Conservation (phyloP, 2,797 vertebrate genomes). For the Spea hammondii region DNA sequence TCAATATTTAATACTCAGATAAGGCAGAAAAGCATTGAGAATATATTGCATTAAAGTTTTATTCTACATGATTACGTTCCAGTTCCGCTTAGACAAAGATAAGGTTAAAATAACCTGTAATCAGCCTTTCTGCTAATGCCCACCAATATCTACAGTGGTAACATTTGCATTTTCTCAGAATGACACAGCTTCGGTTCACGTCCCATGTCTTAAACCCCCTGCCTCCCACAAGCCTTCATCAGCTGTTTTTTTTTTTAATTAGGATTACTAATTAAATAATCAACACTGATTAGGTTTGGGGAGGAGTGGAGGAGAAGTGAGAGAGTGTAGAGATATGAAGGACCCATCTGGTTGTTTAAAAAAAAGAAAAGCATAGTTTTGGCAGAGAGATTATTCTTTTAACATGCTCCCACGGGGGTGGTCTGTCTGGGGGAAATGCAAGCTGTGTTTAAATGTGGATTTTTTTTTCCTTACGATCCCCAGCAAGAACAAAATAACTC, state of each 20-base stretch:
- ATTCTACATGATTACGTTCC: too few species aligned
- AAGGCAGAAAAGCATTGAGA: too few species aligned
- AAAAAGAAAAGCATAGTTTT: conserved; percentile 21
- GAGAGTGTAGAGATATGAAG: conserved; percentile 26
- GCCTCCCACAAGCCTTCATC: conserved; percentile 39
- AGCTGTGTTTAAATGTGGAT: conserved; percentile 31
- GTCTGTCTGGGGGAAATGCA: conserved; percentile 30
- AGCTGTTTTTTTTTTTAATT: conserved; percentile 54
- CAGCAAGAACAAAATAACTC: too few species aligned
- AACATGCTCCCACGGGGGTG: conserved; percentile 12
- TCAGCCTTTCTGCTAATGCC: too few species aligned
- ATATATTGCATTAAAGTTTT: too few species aligned
- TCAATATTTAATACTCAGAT: too few species aligned
- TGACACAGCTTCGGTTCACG: not conserved
- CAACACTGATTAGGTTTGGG: conserved; percentile 39
- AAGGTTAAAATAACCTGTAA: too few species aligned
- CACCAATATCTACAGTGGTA: too few species aligned
- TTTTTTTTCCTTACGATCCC: not conserved
- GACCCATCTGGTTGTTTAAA: conserved; percentile 38
- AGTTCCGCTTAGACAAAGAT: too few species aligned
- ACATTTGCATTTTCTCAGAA: not conserved
- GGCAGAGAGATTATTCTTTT: conserved; percentile 31
- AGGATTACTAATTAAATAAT: conserved; percentile 49
- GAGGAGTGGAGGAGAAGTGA: conserved; percentile 2
- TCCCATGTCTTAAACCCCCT: conserved; percentile 1